phyloP scores from a whole-genome alignment of 2,888 invertebrate species.

The Adela reaumurella region DNA sequence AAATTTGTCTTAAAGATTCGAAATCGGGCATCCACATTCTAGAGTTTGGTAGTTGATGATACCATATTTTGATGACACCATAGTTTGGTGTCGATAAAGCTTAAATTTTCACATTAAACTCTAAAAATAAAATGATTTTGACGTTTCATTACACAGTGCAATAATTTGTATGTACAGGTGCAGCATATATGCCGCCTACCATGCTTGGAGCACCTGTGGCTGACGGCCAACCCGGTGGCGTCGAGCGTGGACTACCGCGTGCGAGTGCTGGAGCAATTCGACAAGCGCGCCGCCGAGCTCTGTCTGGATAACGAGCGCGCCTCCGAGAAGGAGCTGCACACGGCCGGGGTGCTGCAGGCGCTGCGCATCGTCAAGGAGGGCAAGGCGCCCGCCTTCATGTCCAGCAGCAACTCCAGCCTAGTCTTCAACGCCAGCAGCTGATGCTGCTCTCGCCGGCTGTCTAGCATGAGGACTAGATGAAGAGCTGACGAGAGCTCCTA shows the following conservation, averaged over 20 bases:
- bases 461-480: too few relatives aligned
- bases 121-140: too few relatives aligned
- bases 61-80: too few relatives aligned
- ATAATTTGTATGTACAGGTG: constrained; percentile 32
- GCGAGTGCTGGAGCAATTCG: constrained; percentile 84
- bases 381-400: constrained; percentile 56
- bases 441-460: not conserved
- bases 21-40: too few relatives aligned
- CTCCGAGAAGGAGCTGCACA: constrained; percentile 85
- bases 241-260: constrained; percentile 84
- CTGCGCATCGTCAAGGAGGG: constrained; percentile 73
- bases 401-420: constrained; percentile 46
- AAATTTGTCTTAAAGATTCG: too few relatives aligned
- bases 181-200: constrained; percentile 77
- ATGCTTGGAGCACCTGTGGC: constrained; percentile 78
- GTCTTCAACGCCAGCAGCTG: constrained; percentile 23
- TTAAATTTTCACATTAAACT: too few relatives aligned
- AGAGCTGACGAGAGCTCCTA: too few relatives aligned
- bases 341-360: constrained; percentile 86
- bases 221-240: constrained; percentile 89
- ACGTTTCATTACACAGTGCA: too few relatives aligned
- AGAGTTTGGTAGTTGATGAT: too few relatives aligned
- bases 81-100: too few relatives aligned
- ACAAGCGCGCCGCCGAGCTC: constrained; percentile 76
- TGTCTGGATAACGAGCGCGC: constrained; percentile 85